A percentile compares a stretch with the other conserved stretches of the same genome.
Conservation (phyloP, 2,797 vertebrate genomes). For the Sebastes aleutianus region DNA sequence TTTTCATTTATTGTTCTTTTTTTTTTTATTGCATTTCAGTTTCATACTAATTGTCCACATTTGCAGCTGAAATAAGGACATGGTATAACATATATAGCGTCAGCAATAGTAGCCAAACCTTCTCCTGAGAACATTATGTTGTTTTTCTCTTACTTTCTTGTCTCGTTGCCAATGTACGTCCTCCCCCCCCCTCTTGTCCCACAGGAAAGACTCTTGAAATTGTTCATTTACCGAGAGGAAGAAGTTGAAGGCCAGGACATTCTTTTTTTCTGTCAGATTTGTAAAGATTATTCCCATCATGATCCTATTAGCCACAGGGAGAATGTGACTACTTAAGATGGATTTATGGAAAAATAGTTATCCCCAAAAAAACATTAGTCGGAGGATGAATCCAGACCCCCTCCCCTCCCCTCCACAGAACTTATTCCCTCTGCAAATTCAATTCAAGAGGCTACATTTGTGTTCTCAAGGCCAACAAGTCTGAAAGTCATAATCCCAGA, state of each 20-base stretch:
- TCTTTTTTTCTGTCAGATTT: conserved; percentile 85
- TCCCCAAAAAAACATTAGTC: conserved; percentile 70
- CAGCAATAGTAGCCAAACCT: conserved; percentile 38
- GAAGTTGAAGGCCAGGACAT: conserved; percentile 85
- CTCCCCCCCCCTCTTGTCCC: conserved; percentile 55
- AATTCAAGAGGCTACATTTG: conserved; percentile 74
- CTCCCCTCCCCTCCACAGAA: conserved; percentile 28
- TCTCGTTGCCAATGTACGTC: conserved; percentile 66
- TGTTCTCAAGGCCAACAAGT: conserved; percentile 78
- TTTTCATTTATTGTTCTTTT: not conserved
- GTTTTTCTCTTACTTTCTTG: conserved; percentile 71
- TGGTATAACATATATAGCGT: conserved; percentile 6
- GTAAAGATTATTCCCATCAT: conserved; percentile 86
- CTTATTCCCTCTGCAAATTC: conserved; percentile 70
- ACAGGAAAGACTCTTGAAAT: conserved; percentile 85
- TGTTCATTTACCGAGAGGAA: conserved; percentile 85
- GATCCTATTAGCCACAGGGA: conserved; percentile 86
- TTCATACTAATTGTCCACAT: not conserved
- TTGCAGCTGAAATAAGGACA: conserved; percentile 19
- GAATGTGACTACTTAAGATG: conserved; percentile 86
- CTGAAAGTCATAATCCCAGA: conserved; percentile 82
- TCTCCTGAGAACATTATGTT: conserved; percentile 73
- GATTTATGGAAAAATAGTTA: conserved; percentile 85
- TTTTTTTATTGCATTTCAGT: not conserved
- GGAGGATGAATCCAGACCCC: conserved; percentile 60